Evolutionary conservation across 2,888 invertebrate genomes (phyloP), one percentile per base, ranked within the genome.

Genomic region (Byasa hedistus): DNA sequence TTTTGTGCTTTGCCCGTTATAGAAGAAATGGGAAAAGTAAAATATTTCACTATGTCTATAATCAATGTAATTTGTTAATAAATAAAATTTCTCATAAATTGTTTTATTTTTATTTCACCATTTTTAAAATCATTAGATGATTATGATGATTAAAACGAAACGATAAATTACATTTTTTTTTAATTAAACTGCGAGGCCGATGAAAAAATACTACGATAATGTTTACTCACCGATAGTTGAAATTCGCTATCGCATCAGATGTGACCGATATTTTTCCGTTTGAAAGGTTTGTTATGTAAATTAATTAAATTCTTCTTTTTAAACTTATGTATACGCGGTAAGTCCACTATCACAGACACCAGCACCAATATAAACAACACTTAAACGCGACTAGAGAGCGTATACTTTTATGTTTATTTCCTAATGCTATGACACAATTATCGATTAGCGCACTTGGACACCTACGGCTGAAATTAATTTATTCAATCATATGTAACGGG

Each of bases 341-440:
- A 48, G 55, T 64, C 27, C 61, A 59, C 62, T 66, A 64, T 70
- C 63, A 68, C 66, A 68, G 68, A 52, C 48, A 63, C 56, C 24
- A 66, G 64, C 64, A 64, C 64, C 66, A 59, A n/a, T 52, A 39
- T 57, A 36, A 56, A 39, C 17, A 51, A 62, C 19, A 24, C 51
- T 48, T 51, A 57, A 2, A 17, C 19, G 32, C 19, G 59, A 66
- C 52, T 57, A 39, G 57, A 23, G 15, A 3, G 15, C 23, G 44
- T 57, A 27, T 56, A 63, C 27, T 59, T 57, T 62, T 32, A 17
- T 59, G n/a, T 66, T 63, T 63, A 62, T 66, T 66, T 60, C 54
- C 32, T 63, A 63, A 60, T 68, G 21, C 57, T 61, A 62, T 66
- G 61, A 70, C 68, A 69, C 69, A 68, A 62, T 68, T 70, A 70